These are phyloP conservation scores for Diaphora mendica DNA, from an alignment of 2,888 invertebrate genomes.

Conservation along the genomic window DNA sequence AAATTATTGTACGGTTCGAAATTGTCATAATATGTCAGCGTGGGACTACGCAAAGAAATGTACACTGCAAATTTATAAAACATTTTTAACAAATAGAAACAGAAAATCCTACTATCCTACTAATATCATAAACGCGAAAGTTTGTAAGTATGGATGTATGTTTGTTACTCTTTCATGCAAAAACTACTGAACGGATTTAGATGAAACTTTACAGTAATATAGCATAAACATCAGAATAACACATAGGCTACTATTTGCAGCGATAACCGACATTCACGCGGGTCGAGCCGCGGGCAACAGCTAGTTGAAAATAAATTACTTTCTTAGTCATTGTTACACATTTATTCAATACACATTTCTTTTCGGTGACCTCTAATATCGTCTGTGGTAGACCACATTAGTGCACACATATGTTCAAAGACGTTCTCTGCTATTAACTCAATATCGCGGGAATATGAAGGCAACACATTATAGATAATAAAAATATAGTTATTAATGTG, in stretches of 20 bases:
- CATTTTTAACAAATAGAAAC: slow-evolving; percentile 24
- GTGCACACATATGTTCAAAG: slow-evolving; percentile 1
- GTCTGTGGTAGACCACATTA: neutral
- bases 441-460: slow-evolving; percentile 8
- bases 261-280: too few species aligned
- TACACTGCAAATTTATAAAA: slow-evolving; percentile 39
- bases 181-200: too few species aligned
- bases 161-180: too few species aligned
- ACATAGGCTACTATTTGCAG: too few species aligned
- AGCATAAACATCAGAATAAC: too few species aligned
- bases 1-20: slow-evolving; percentile 48
- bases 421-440: neutral
- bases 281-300: too few species aligned
- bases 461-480: slow-evolving; percentile 10
- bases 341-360: slow-evolving; percentile 28
- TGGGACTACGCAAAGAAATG: slow-evolving; percentile 31
- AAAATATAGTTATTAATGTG: slow-evolving; percentile 17
- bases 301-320: slow-evolving; percentile 9
- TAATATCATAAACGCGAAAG: too few species aligned
- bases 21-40: slow-evolving; percentile 52
- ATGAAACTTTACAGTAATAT: too few species aligned
- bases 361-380: slow-evolving; percentile 15
- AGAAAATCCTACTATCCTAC: too few species aligned
- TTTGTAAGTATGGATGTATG: too few species aligned
- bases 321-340: slow-evolving; percentile 21